Base-by-base conservation (phyloP, 1,140 invertebrate species). In the Aphidius ervi region DNA sequence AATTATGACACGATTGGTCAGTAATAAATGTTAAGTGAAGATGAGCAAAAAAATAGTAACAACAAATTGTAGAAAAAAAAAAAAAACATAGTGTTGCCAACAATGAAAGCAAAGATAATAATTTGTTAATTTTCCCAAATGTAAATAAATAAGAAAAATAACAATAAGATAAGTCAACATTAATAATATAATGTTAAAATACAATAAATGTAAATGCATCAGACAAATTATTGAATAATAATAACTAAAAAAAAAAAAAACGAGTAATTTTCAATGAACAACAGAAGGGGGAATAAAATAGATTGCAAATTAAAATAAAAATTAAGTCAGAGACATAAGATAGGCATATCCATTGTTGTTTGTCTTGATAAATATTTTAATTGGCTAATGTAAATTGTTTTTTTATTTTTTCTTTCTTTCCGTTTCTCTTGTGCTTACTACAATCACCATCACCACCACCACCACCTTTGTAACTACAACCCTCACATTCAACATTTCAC, bases 331-430 rank as follows among this genome's bases (percentile, higher is more conserved):
- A 46, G 23, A 20, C 45, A 56, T 46, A 58, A 31, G 43, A 53
- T 37, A 59, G 41, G 3, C 41, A 42, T 53, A 41, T 46, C 61
- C 74, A 78, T 79, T 79, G 75, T 79, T 77, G 76, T 79, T 78
- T 79, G 76, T 79, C 76, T 79, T 72, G 68, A 58, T 77, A 75
- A 79, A 79, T 79, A 79, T 79, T 79, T 78, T 79, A 77, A 79
- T 79, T 79, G 76, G 77, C 74, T 71, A 31, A 31, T 31, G 23
- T 31, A 31, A 31, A 31, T 31, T 31, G 23, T 31, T 31, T 31
- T 31, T 31, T 31, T 31, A 31, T 31, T 31, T 31, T 31, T 31
- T 3, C 4, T 31, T 31, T 31, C 4, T 31, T 31, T 31, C 2
- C 4, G 23, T 31, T 31, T 31, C 23, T 31, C 23, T 31, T 31